Conservation (phyloP, 2,888 invertebrate species). For the Phaedon cochleariae region DNA sequence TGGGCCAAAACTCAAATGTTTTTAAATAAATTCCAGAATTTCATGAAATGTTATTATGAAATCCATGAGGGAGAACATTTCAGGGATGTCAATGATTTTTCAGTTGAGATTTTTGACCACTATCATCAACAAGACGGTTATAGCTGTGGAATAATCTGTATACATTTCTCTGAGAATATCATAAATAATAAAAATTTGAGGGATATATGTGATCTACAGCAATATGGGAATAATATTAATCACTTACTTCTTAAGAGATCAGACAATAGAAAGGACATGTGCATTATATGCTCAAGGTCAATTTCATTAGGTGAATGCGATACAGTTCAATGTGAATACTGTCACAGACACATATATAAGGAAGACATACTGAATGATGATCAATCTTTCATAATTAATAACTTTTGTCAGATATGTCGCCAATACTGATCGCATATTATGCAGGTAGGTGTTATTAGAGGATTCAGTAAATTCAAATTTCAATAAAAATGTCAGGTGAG, state of each 20-base stretch:
- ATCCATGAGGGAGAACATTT: background rate
- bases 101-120: background rate
- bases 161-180: background rate
- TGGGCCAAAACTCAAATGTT: background rate
- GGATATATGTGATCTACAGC: background rate
- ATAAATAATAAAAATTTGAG: background rate
- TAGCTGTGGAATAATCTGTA: background rate
- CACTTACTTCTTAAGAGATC: background rate
- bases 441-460: too few relatives aligned
- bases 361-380: too few relatives aligned
- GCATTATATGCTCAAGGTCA: too few relatives aligned
- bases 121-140: conserved; percentile 1
- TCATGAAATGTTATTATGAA: background rate
- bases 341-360: too few relatives aligned
- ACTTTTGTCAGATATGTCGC: too few relatives aligned
- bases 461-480: too few relatives aligned
- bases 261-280: too few relatives aligned
- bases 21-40: background rate
- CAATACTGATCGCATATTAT: too few relatives aligned
- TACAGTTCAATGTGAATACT: too few relatives aligned
- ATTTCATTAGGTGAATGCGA: too few relatives aligned
- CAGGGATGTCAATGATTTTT: background rate
- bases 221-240: background rate
- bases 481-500: too few relatives aligned
- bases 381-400: too few relatives aligned